A percentile compares a stretch with the other conserved stretches of the same genome.
Evolutionary conservation across 2,888 invertebrate genomes (phyloP).

Genomic region (Agrotis ipsilon): DNA sequence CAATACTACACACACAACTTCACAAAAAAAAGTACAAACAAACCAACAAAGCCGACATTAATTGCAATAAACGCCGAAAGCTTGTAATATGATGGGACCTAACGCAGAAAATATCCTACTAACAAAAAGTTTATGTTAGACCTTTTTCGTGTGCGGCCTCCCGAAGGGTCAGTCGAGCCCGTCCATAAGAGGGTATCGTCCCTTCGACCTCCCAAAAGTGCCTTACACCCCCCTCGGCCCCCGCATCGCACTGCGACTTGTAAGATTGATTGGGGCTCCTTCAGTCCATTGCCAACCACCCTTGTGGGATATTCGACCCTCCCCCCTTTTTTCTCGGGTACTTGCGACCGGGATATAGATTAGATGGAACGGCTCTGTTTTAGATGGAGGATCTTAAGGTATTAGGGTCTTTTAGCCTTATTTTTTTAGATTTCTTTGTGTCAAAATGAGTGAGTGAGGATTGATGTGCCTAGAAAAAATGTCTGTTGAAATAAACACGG

Average conservation of each 20-base stretch:
- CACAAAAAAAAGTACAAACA: slow-evolving; percentile 12
- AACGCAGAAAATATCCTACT: slow-evolving; percentile 73
- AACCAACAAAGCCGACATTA: slow-evolving; percentile 46
- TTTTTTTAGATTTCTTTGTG: slow-evolving; percentile 30
- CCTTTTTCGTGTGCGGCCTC: slow-evolving; percentile 81
- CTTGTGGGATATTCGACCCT: slow-evolving; percentile 88
- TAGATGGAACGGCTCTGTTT: slow-evolving; percentile 76
- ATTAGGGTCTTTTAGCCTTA: slow-evolving; percentile 45
- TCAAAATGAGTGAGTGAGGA: background rate
- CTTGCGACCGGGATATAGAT: slow-evolving; percentile 77
- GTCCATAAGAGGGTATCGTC: slow-evolving; percentile 89
- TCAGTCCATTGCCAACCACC: slow-evolving; percentile 90
- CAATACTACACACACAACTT: slow-evolving; percentile 20
- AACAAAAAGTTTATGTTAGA: slow-evolving; percentile 85
- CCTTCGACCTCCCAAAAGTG: slow-evolving; percentile 84
- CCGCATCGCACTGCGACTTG: slow-evolving; percentile 87
- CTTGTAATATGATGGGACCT: slow-evolving; percentile 63
- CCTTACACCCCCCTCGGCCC: slow-evolving; percentile 70
- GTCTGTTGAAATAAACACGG: background rate
- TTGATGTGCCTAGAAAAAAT: background rate
- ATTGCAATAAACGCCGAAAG: slow-evolving; percentile 62
- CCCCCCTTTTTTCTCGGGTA: slow-evolving; percentile 88
- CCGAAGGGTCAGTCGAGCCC: slow-evolving; percentile 87
- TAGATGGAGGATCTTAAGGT: slow-evolving; percentile 48
- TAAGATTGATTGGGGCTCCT: slow-evolving; percentile 92